These are phyloP conservation scores for Gymnopithys bicolor DNA, from an alignment of 2,797 vertebrate species.

Conservation along the genomic window DNA sequence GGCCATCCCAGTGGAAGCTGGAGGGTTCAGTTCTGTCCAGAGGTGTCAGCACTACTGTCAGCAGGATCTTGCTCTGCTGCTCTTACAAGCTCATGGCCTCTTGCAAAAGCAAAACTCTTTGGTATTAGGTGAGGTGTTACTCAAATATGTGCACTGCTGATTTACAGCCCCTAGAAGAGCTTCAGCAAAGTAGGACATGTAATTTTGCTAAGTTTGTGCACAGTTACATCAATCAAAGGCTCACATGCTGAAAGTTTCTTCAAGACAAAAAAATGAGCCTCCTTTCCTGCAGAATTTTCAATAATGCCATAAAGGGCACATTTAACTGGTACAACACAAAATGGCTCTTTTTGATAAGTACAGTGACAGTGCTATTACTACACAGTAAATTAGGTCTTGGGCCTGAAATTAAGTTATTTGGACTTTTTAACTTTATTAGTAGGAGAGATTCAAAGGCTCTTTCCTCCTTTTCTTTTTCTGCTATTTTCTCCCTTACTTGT, in stretches of 20 bases:
- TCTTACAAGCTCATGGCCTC: fast-evolving
- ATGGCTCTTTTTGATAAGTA: not conserved
- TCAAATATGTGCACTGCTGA: not conserved
- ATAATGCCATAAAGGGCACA: not conserved
- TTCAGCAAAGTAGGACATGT: not conserved
- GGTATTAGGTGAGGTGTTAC: not conserved
- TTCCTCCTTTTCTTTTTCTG: not conserved
- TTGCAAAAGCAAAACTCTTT: not conserved
- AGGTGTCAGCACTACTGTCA: not conserved
- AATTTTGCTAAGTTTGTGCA: not conserved
- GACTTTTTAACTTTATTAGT: not conserved
- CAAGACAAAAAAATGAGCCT: not conserved
- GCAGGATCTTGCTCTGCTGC: not conserved
- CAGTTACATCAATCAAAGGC: not conserved
- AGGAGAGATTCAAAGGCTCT: not conserved
- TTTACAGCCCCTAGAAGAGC: not conserved
- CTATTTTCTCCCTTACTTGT: not conserved
- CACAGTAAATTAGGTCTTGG: not conserved
- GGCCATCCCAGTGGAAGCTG: not conserved
- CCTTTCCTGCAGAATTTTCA: not conserved
- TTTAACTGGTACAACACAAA: not conserved
- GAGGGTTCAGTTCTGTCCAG: fast-evolving
- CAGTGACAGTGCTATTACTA: not conserved
- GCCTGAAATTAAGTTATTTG: not conserved
- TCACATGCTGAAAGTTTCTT: not conserved